Evolutionary conservation across 2,113 vertebrate genomes (phyloP).

Genomic region (Aptenodytes patagonicus): DNA sequence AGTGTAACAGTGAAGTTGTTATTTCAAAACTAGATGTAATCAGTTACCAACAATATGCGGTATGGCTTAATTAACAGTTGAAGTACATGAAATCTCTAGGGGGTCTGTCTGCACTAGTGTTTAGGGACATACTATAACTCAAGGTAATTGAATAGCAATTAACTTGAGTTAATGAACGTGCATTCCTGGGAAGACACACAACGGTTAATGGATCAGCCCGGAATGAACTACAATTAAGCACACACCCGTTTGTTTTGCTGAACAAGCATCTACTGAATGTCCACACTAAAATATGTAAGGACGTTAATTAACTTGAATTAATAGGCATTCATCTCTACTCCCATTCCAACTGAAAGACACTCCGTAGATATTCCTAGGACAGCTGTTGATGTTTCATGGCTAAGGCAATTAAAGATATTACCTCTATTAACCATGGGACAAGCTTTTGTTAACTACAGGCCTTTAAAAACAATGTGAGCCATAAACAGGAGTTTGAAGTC

Average conservation of each 20-base stretch:
- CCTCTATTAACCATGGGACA: neutral
- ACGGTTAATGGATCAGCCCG: neutral
- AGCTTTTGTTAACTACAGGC: neutral
- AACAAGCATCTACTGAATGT: neutral
- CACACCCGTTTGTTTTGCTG: neutral
- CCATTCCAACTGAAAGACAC: neutral
- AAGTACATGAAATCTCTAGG: slow-evolving; percentile 2
- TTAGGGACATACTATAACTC: slow-evolving; percentile 23
- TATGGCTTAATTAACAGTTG: neutral
- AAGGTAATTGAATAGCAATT: slow-evolving; percentile 53
- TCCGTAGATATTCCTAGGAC: neutral
- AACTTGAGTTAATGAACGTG: slow-evolving; percentile 32
- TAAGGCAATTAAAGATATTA: neutral
- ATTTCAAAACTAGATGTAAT: slow-evolving; percentile 13
- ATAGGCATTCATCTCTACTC: neutral
- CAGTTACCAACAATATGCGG: neutral
- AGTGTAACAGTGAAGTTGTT: neutral
- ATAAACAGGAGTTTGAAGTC: neutral
- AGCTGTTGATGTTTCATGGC: neutral
- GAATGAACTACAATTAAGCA: neutral
- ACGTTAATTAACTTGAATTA: neutral
- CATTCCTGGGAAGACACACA: slow-evolving; percentile 21
- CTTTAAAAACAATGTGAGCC: neutral
- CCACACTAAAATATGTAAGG: neutral
- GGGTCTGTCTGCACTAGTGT: neutral